phyloP scores from a whole-genome alignment of 1,140 invertebrate genomes.

The Lutraria rhynchaena region DNA sequence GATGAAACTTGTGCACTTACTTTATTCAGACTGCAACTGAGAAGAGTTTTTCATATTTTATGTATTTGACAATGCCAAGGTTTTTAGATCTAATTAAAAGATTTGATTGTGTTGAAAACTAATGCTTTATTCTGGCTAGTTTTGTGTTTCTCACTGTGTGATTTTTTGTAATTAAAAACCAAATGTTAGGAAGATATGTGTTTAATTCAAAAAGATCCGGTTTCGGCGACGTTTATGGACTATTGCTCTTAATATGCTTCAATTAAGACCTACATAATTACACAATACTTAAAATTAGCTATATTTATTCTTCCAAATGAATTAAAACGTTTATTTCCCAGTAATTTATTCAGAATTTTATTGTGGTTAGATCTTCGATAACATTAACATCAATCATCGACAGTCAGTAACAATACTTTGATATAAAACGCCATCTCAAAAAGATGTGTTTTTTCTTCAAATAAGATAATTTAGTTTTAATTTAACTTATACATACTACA shows the following conservation, averaged over 20 bases:
- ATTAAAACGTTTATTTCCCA: conserved; percentile 8
- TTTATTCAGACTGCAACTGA: no score
- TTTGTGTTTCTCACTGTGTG: neutral
- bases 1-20: no score
- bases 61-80: no score
- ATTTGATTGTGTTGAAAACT: conserved; percentile 2
- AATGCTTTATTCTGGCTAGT: no score
- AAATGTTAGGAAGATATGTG: conserved; percentile 37
- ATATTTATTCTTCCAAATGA: conserved; percentile 17
- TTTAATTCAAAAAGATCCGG: conserved; percentile 38
- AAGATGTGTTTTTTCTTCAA: no score
- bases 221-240: conserved; percentile 11
- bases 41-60: no score
- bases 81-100: conserved; percentile 41
- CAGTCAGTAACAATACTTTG: no score
- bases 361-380: conserved; percentile 16
- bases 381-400: neutral
- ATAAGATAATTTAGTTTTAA: no score
- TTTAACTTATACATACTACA: no score
- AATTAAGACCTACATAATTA: conserved; percentile 14
- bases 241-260: conserved; percentile 6
- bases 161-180: conserved; percentile 12
- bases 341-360: conserved; percentile 25
- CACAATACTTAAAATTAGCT: conserved; percentile 27
- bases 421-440: no score